Percentiles rank a stretch among this genome's conserved stretches.
phyloP scores from a whole-genome alignment of 2,888 invertebrate genomes.

The Leucoptera coffeella region DNA sequence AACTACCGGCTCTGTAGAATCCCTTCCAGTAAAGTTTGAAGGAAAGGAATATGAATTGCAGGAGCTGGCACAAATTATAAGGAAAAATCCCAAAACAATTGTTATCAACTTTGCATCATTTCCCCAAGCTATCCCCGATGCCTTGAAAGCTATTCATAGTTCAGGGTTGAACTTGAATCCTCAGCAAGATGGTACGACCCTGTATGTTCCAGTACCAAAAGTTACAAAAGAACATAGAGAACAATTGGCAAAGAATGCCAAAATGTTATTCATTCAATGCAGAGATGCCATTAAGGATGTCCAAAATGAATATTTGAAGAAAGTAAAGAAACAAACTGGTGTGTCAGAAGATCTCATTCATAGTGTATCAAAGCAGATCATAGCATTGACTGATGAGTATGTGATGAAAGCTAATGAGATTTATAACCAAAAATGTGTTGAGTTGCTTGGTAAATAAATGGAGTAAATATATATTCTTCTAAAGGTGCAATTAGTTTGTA shows the following conservation, averaged over 20 bases:
- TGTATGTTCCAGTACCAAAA: slow-evolving; percentile 85
- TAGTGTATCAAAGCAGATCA: slow-evolving; percentile 64
- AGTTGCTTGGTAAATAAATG: slow-evolving; percentile 58
- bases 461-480: not conserved
- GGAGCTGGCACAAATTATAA: slow-evolving; percentile 80
- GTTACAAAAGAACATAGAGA: slow-evolving; percentile 93
- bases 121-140: slow-evolving; percentile 80
- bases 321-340: slow-evolving; percentile 62
- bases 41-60: slow-evolving; percentile 77
- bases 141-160: slow-evolving; percentile 65
- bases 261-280: slow-evolving; percentile 70
- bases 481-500: too few relatives aligned
- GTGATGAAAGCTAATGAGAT: slow-evolving; percentile 55
- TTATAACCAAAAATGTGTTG: slow-evolving; percentile 55
- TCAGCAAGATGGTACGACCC: slow-evolving; percentile 88
- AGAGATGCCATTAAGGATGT: slow-evolving; percentile 70
- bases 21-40: slow-evolving; percentile 66
- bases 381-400: slow-evolving; percentile 62
- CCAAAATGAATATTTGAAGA: slow-evolving; percentile 66
- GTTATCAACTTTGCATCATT: slow-evolving; percentile 78
- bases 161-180: slow-evolving; percentile 91
- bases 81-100: slow-evolving; percentile 82
- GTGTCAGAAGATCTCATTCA: slow-evolving; percentile 65
- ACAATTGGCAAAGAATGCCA: slow-evolving; percentile 81
- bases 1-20: slow-evolving; percentile 75